A percentile compares a stretch with the other conserved stretches of the same genome.
Conservation (phyloP, 2,797 vertebrate species). For the Mormyrus hasselquistii region DNA sequence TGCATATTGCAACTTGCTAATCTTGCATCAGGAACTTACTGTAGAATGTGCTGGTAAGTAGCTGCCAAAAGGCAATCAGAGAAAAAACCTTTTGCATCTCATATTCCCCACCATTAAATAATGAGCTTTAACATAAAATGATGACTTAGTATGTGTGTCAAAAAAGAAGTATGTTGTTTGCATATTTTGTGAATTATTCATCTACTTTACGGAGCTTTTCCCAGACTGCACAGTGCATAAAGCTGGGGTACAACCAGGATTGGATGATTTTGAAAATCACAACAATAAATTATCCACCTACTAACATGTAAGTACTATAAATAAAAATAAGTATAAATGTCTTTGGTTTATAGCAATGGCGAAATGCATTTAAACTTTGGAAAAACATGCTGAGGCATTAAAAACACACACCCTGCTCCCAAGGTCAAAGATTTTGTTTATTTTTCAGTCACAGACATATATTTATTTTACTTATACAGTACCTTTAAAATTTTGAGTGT, state of each 20-base stretch:
- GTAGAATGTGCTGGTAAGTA: slow-evolving; percentile 47
- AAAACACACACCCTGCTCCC: slow-evolving; percentile 36
- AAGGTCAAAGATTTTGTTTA: slow-evolving; percentile 74
- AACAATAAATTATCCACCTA: background rate
- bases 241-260: background rate
- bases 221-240: background rate
- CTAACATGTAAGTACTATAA: background rate
- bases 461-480: slow-evolving; percentile 72
- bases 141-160: background rate
- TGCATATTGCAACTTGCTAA: slow-evolving; percentile 43
- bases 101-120: slow-evolving; percentile 48
- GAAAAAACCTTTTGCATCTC: slow-evolving; percentile 40
- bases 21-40: slow-evolving; percentile 43
- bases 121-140: slow-evolving; percentile 41
- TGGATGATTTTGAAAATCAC: background rate
- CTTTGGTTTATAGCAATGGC: background rate
- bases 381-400: background rate
- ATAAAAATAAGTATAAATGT: background rate
- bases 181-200: background rate
- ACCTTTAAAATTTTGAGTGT: slow-evolving; percentile 71
- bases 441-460: slow-evolving; percentile 76
- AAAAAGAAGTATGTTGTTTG: background rate
- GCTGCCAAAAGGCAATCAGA: slow-evolving; percentile 39
- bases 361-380: background rate
- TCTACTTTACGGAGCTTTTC: background rate